These are phyloP conservation scores for Pimpla rufipes DNA, from an alignment of 2,888 invertebrate species.

Conservation along the genomic window DNA sequence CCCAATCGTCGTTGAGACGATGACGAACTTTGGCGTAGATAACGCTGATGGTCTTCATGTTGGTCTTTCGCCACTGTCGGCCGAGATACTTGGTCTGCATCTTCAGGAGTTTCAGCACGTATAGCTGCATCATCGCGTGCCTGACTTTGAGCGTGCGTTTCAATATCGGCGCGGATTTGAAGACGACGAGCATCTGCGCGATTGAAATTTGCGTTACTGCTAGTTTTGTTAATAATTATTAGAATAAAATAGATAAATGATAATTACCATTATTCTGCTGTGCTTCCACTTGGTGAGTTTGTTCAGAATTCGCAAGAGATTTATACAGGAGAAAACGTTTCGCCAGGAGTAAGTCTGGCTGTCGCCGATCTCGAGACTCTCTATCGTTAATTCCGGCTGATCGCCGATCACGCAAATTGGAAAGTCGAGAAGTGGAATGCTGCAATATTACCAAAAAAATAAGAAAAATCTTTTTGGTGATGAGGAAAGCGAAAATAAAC, in stretches of 20 bases:
- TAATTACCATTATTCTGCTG: slow-evolving; percentile 95
- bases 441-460: slow-evolving; percentile 76
- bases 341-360: slow-evolving; percentile 97
- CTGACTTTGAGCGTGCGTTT: slow-evolving; percentile 98
- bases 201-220: neutral
- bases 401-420: slow-evolving; percentile 98
- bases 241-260: neutral
- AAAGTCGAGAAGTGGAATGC: slow-evolving; percentile 97
- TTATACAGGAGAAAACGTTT: slow-evolving; percentile 99
- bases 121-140: slow-evolving; percentile 98
- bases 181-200: slow-evolving; percentile 96
- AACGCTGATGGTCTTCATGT: slow-evolving; percentile 99
- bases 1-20: slow-evolving; percentile 99
- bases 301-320: slow-evolving; percentile 97
- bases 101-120: slow-evolving; percentile 98
- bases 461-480: neutral
- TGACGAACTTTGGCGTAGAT: slow-evolving; percentile 99
- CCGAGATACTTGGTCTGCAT: slow-evolving; percentile 99
- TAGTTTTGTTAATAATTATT: neutral
- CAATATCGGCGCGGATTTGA: slow-evolving; percentile 99
- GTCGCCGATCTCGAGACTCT: slow-evolving; percentile 95
- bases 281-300: slow-evolving; percentile 99
- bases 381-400: slow-evolving; percentile 96
- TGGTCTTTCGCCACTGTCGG: slow-evolving; percentile 99
- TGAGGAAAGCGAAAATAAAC: slow-evolving; percentile 15